Percentiles rank a stretch among this genome's conserved stretches.
phyloP scores from a whole-genome alignment of 1,140 invertebrate species.

The Nasonia longicornis region DNA sequence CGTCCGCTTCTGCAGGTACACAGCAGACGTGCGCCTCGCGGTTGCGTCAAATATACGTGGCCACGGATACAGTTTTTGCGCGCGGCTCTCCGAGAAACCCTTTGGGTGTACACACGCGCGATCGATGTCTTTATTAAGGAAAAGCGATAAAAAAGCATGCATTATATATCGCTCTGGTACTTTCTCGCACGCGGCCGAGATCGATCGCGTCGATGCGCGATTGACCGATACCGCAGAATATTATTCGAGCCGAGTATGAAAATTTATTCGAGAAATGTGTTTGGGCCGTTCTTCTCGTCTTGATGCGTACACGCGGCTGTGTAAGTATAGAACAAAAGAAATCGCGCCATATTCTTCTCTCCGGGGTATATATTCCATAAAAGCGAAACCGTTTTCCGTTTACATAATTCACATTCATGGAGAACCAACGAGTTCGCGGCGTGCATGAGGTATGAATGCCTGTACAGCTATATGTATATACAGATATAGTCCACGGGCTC shows the following conservation, averaged over 20 bases:
- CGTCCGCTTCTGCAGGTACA: not conserved
- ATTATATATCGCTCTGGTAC: not conserved
- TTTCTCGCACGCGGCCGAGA: slow-evolving; percentile 36
- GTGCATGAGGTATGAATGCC: not conserved
- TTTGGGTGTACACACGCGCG: not conserved
- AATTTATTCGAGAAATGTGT: slow-evolving; percentile 17
- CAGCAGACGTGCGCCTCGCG: too few relatives aligned
- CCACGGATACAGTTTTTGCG: not conserved
- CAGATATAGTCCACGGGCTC: too few relatives aligned
- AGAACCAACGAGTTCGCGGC: not conserved
- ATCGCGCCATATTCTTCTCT: not conserved
- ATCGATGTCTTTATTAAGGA: slow-evolving; percentile 46
- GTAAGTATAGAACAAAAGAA: too few relatives aligned
- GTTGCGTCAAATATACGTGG: not conserved
- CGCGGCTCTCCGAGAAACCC: not conserved
- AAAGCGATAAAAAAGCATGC: slow-evolving; percentile 16
- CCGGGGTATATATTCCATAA: not conserved
- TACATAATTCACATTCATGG: not conserved
- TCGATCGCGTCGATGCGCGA: slow-evolving; percentile 41
- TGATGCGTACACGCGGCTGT: too few relatives aligned
- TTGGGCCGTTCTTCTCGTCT: too few relatives aligned
- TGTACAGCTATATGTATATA: not conserved
- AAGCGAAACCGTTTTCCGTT: not conserved
- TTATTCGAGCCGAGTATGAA: not conserved
- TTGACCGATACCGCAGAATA: slow-evolving; percentile 12